Evolutionary conservation across 2,797 vertebrate species (phyloP).

Genomic region (Microchirus variegatus): DNA sequence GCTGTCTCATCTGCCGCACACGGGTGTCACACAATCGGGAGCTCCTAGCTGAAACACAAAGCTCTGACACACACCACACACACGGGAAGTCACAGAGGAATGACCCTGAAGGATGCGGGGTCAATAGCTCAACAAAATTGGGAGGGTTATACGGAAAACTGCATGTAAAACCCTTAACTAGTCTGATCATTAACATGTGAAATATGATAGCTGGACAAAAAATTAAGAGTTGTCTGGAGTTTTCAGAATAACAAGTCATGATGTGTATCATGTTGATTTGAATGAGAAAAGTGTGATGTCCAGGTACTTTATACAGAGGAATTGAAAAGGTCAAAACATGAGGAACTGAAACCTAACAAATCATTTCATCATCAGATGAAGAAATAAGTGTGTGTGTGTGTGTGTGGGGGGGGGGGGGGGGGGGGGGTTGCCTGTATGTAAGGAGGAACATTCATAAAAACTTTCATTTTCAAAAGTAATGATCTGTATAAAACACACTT

Average conservation of each 20-base stretch:
- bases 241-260: background rate
- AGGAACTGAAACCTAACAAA: too few species aligned
- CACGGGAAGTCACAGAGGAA: slow-evolving; percentile 45
- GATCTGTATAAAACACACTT: background rate
- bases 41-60: slow-evolving; percentile 71
- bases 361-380: too few species aligned
- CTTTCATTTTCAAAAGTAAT: background rate
- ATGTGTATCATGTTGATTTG: background rate
- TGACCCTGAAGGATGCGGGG: slow-evolving; percentile 74
- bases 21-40: slow-evolving; percentile 87
- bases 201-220: slow-evolving; percentile 6
- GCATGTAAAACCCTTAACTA: slow-evolving; percentile 41
- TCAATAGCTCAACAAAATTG: slow-evolving; percentile 57
- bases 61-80: slow-evolving; percentile 47
- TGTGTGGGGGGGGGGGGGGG: too few species aligned
- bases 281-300: background rate
- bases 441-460: background rate
- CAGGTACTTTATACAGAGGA: too few species aligned
- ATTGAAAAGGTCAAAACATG: too few species aligned
- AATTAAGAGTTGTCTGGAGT: background rate
- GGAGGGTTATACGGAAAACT: slow-evolving; percentile 60
- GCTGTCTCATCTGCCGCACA: slow-evolving; percentile 90
- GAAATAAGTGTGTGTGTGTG: too few species aligned
- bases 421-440: too few species aligned
- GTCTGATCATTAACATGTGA: slow-evolving; percentile 7